Conservation (phyloP, 2,113 vertebrate species). For the Lophius piscatorius region DNA sequence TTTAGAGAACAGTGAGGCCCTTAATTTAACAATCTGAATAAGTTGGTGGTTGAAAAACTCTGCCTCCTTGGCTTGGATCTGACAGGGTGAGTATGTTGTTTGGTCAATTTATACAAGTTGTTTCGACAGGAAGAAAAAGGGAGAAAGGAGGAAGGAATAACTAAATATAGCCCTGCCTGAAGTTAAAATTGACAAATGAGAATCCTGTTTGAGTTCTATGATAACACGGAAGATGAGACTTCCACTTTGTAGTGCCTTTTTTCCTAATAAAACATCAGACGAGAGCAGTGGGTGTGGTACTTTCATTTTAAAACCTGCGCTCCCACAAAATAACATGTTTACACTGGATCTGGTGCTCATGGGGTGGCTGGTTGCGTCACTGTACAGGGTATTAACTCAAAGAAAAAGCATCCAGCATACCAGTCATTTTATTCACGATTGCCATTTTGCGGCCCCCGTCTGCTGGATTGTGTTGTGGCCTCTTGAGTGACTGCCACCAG, state of each 20-base stretch:
- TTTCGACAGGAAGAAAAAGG: neutral
- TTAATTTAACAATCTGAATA: neutral
- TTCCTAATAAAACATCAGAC: conserved; percentile 2
- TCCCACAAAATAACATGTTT: conserved; percentile 5
- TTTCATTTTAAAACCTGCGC: conserved; percentile 3
- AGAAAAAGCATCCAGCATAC: neutral
- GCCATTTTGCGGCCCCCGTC: neutral
- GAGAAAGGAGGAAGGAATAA: no score
- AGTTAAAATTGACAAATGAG: conserved; percentile 3
- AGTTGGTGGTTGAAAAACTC: neutral
- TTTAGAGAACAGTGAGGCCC: conserved; percentile 1
- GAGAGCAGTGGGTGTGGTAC: conserved; percentile 15
- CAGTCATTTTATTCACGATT: neutral
- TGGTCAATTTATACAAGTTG: neutral
- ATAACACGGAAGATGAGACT: neutral
- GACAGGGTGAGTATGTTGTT: no score
- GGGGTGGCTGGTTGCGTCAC: neutral
- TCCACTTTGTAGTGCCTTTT: conserved; percentile 1
- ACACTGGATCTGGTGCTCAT: conserved; percentile 10
- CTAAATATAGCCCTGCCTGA: neutral
- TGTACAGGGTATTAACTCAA: no score
- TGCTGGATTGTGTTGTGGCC: neutral
- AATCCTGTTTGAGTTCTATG: neutral
- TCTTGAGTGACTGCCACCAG: neutral
- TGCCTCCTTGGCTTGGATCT: neutral